Conservation (phyloP, 2,797 vertebrate species). For the Lepus townsendii region DNA sequence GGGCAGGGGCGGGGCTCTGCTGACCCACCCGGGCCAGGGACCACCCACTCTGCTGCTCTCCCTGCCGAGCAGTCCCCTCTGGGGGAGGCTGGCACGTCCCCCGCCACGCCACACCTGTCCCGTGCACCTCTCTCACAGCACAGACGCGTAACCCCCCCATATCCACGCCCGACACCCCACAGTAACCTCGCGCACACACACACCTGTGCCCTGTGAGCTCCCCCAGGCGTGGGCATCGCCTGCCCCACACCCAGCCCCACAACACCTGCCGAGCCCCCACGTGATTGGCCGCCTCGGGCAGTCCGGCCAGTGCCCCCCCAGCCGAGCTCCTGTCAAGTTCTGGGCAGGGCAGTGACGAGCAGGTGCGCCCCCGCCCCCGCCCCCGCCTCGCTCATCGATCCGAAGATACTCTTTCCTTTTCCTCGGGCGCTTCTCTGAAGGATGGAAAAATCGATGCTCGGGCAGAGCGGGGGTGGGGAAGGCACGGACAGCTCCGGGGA, state of each 20-base stretch:
- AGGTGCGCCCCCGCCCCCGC: constrained; percentile 80
- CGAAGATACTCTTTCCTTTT: constrained; percentile 88
- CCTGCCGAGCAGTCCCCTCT: not conserved
- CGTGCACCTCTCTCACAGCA: not conserved
- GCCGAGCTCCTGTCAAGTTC: accelerated
- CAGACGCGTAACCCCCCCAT: accelerated
- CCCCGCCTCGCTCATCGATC: constrained; percentile 89
- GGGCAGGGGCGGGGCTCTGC: not conserved
- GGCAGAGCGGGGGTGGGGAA: constrained; percentile 79
- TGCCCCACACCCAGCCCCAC: not conserved
- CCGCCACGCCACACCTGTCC: not conserved
- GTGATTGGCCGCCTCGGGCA: accelerated
- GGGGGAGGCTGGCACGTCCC: not conserved
- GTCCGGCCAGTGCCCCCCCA: not conserved
- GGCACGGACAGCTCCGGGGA: not conserved
- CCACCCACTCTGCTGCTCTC: not conserved
- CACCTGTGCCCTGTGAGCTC: not conserved
- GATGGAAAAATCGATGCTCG: constrained; percentile 90
- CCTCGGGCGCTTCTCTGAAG: constrained; percentile 89
- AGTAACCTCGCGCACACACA: not conserved
- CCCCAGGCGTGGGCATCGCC: too few relatives aligned
- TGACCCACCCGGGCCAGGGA: not conserved
- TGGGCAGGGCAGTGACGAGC: constrained; percentile 80
- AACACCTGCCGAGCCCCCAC: accelerated
- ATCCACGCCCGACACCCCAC: too few relatives aligned